Evolutionary conservation across 2,888 invertebrate genomes (phyloP), one percentile per base, ranked within the genome.

Genomic region (Eilema griseolum): DNA sequence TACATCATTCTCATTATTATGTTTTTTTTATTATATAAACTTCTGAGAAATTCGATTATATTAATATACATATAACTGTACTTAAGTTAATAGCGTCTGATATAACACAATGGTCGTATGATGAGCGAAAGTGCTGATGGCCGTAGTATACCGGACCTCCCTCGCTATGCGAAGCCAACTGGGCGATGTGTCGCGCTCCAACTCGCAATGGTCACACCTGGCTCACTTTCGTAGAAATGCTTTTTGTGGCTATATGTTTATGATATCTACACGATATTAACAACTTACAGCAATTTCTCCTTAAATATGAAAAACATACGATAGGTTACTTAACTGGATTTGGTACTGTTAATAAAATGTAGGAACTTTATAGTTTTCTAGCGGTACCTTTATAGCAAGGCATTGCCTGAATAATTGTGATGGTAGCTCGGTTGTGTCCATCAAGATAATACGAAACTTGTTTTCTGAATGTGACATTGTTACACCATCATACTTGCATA

Each of bases 141-240:
- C 79, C 57, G 78, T 68, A 69, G 73, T 73, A 67, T 76, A 74
- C 81, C 82, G 82, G 81, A 81, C 77, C 81, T 80, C 78, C 75
- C 69, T 77, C 74, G 76, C 66, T 33, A 23, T 74, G 77, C 66
- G 62, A 24, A 75, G 72, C 80, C 85, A 90, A 90, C 88, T 90
- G 86, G 90, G 89, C 89, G 90, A 91, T 90, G 85, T 88, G 92
- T 90, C 84, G 88, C 93, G 92, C 89, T 92, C 86, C 88, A 91
- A 86, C 92, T 85, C 79, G 77, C 83, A 74, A 75, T 77, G 80
- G 85, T 85, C 82, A 86, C 86, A 85, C 85, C 85, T 86, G 83
- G 87, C 78, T 88, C 83, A 87, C 86, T 90, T 89, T 89, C 86
- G 81, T 86, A 83, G 85, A 88, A 90, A 89, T 86, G 88, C 87